These are phyloP conservation scores for Pachymerium ferrugineum DNA, from an alignment of 2,888 invertebrate genomes.

Conservation along the genomic window DNA sequence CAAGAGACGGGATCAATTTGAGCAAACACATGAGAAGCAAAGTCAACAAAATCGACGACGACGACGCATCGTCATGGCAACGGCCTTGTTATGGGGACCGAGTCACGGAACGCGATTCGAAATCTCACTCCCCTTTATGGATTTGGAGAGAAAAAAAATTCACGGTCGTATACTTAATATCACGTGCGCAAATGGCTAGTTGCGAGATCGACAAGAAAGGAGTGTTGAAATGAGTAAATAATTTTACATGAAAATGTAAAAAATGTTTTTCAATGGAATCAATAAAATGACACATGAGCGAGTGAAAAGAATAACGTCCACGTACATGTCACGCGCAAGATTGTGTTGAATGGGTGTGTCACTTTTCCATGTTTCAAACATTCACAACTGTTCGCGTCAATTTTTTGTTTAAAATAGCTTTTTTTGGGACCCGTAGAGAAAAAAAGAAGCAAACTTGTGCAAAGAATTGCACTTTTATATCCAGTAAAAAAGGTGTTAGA, in stretches of 20 bases:
- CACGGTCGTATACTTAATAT: background rate
- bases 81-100: background rate
- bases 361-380: background rate
- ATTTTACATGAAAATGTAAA: background rate
- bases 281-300: background rate
- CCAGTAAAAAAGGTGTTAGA: background rate
- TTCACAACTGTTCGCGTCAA: background rate
- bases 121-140: constrained; percentile 8
- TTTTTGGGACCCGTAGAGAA: background rate
- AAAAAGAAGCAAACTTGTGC: background rate
- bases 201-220: background rate
- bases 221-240: background rate
- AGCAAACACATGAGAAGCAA: constrained; percentile 3
- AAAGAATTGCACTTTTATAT: background rate
- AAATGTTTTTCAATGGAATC: background rate
- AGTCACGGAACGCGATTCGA: constrained; percentile 9
- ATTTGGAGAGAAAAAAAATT: background rate
- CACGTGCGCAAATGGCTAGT: too few relatives aligned
- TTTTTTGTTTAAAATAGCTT: background rate
- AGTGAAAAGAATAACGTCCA: background rate
- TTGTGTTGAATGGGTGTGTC: constrained; percentile 9
- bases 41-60: constrained; percentile 13
- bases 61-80: background rate
- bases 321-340: background rate
- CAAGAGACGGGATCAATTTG: constrained; percentile 13